These are phyloP conservation scores for Falco punctatus DNA, from an alignment of 2,113 vertebrate species.

Conservation along the genomic window DNA sequence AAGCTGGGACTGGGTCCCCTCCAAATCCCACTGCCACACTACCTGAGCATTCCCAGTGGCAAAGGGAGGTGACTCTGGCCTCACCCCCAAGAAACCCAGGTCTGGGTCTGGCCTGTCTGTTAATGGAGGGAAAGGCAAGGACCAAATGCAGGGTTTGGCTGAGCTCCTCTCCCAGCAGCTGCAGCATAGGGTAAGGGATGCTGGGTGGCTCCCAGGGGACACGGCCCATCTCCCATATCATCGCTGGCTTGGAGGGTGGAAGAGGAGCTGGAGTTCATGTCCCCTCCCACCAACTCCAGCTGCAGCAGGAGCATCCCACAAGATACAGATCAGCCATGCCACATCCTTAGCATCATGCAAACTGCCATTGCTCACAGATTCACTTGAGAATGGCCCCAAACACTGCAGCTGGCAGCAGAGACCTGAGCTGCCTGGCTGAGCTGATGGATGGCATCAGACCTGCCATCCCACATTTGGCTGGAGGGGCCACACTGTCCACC, in stretches of 20 bases:
- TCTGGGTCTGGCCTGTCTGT: background rate
- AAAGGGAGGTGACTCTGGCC: background rate
- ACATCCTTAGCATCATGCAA: fast-evolving
- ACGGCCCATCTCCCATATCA: background rate
- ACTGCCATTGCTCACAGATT: fast-evolving
- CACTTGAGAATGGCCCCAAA: fast-evolving
- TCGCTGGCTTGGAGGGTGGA: background rate
- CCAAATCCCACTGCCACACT: background rate
- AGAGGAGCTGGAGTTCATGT: background rate
- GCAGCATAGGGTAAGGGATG: background rate
- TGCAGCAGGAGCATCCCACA: background rate
- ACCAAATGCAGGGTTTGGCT: background rate
- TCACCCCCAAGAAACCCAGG: background rate
- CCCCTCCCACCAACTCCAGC: background rate
- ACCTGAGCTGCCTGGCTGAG: background rate
- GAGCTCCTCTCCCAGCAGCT: background rate
- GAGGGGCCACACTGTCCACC: fast-evolving
- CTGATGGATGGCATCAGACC: background rate
- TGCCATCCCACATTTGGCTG: background rate
- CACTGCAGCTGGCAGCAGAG: fast-evolving
- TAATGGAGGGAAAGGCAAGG: background rate
- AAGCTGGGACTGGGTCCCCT: background rate
- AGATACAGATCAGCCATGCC: background rate
- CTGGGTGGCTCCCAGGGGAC: background rate
- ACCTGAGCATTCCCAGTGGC: background rate